Conservation (phyloP, 23 tunicate genomes). For the Styela plicata region DNA sequence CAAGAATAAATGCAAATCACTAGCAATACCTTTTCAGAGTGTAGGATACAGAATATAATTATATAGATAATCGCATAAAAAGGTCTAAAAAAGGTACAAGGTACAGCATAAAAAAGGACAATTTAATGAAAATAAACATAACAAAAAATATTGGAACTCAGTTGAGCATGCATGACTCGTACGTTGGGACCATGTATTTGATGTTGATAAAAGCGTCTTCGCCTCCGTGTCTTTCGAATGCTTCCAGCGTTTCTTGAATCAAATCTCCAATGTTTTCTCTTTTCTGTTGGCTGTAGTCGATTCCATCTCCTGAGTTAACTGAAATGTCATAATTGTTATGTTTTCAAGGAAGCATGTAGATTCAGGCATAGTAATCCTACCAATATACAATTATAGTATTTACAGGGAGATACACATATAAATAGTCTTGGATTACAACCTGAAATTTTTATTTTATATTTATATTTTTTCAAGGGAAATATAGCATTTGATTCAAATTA, state of each 20-base stretch:
- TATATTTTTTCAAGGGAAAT: too few species aligned
- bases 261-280: conserved; percentile 98
- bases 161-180: conserved; percentile 99
- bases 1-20: background rate
- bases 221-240: conserved; percentile 96
- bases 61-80: background rate
- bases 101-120: background rate
- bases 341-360: too few species aligned
- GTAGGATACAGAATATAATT: background rate
- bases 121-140: background rate
- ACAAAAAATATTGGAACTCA: conserved; percentile 17
- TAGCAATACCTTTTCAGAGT: background rate
- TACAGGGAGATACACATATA: too few species aligned
- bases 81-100: background rate
- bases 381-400: too few species aligned
- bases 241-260: conserved; percentile 96
- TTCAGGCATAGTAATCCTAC: too few species aligned
- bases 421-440: too few species aligned
- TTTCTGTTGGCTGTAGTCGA: conserved; percentile 98
- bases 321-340: background rate
- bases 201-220: conserved; percentile 99
- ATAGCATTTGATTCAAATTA: too few species aligned
- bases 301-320: conserved; percentile 97
- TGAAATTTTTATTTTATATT: too few species aligned
- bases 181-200: conserved; percentile 99